These are phyloP conservation scores for Resseliella maxima DNA, from an alignment of 2,888 invertebrate species.

Conservation along the genomic window DNA sequence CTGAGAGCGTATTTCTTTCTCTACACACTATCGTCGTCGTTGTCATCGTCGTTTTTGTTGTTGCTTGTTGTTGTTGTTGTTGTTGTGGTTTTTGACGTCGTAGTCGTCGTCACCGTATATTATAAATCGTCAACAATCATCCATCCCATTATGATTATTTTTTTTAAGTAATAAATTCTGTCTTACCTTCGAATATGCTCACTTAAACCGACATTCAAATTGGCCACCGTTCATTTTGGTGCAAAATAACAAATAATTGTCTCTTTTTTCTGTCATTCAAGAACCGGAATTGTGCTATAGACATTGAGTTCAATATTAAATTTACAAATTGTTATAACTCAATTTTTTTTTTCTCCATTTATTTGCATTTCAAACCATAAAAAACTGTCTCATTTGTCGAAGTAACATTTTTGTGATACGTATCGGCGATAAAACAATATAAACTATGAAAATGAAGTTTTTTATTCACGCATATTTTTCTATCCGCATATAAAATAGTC, in stretches of 20 bases:
- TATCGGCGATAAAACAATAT: not conserved
- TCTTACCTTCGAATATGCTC: not conserved
- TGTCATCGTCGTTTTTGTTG: not conserved
- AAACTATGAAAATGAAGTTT: no score
- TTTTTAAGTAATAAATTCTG: conserved; percentile 26
- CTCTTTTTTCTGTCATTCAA: not conserved
- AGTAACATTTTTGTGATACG: not conserved
- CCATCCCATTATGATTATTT: conserved; percentile 37
- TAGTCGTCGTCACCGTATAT: not conserved
- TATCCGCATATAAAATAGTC: not conserved
- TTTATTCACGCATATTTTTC: no score
- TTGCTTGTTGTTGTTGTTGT: not conserved
- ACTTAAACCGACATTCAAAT: not conserved
- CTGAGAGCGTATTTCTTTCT: not conserved
- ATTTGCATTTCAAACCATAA: not conserved
- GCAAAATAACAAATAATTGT: conserved; percentile 30
- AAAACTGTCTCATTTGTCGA: not conserved
- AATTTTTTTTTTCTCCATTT: no score
- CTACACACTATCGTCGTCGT: no score
- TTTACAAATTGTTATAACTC: not conserved
- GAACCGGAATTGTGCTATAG: no score
- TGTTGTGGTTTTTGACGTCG: not conserved
- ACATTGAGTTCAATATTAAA: not conserved
- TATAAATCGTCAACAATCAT: conserved; percentile 41
- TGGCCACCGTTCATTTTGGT: not conserved